phyloP scores from a whole-genome alignment of 2,888 invertebrate species.

The Herminia tarsipennalis region DNA sequence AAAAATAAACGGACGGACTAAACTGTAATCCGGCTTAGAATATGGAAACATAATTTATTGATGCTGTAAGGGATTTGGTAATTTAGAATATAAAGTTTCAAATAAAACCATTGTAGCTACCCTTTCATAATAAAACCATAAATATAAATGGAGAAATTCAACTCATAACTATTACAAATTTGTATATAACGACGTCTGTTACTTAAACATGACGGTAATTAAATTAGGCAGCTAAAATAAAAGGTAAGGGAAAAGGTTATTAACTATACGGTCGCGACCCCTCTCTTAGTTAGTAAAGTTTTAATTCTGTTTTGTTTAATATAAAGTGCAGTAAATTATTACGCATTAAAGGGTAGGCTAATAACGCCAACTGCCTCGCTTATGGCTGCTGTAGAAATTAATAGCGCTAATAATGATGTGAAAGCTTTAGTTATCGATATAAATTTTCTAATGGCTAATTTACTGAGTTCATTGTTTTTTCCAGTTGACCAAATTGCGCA shows the following conservation, averaged over 20 bases:
- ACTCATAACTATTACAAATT: slow-evolving; percentile 10
- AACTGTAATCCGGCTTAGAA: no score
- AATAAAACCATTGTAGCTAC: neutral
- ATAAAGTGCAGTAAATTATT: slow-evolving; percentile 83
- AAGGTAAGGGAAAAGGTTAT: slow-evolving; percentile 31
- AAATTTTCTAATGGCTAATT: no score
- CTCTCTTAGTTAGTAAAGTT: slow-evolving; percentile 71
- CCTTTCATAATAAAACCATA: neutral
- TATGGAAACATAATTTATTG: no score
- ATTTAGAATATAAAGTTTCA: no score
- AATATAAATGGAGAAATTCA: neutral
- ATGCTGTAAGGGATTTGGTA: no score
- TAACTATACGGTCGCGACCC: slow-evolving; percentile 44
- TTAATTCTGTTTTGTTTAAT: slow-evolving; percentile 82
- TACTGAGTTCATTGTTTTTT: no score
- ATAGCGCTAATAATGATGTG: slow-evolving; percentile 66
- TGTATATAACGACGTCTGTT: slow-evolving; percentile 11
- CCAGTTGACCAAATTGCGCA: no score
- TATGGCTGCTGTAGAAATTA: slow-evolving; percentile 80
- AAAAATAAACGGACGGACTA: no score
- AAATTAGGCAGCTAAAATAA: slow-evolving; percentile 38
- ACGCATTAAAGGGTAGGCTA: slow-evolving; percentile 82
- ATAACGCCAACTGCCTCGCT: slow-evolving; percentile 80
- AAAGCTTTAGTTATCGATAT: slow-evolving; percentile 3
- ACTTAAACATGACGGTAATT: slow-evolving; percentile 31